Evolutionary conservation across 2,797 vertebrate genomes (phyloP).

Genomic region (Vireo griseus): DNA sequence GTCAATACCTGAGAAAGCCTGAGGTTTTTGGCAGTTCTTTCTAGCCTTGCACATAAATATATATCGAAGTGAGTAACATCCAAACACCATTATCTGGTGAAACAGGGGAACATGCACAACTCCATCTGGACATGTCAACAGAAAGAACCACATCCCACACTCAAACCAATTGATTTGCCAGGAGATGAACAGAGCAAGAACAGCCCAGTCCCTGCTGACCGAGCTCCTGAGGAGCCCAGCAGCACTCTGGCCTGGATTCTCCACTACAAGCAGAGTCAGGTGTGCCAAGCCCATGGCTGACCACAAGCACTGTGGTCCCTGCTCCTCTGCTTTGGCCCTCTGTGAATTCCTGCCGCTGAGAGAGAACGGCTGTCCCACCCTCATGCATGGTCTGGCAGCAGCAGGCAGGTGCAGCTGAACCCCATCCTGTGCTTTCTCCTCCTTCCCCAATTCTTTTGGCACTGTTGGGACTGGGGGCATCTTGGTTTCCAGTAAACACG

Average conservation of each 20-base stretch:
- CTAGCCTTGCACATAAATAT: background rate
- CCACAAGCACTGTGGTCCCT: background rate
- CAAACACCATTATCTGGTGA: background rate
- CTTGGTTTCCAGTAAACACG: background rate
- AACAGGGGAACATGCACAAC: background rate
- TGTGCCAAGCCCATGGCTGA: background rate
- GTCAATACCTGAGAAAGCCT: background rate
- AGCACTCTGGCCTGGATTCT: background rate
- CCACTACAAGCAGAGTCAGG: background rate
- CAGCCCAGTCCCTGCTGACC: background rate
- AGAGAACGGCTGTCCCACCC: accelerated
- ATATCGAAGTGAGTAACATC: background rate
- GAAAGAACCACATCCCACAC: background rate
- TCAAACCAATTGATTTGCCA: background rate
- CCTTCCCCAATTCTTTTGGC: background rate
- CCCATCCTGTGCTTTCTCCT: accelerated
- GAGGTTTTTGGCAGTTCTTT: background rate
- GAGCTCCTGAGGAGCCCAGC: background rate
- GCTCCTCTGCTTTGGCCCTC: background rate
- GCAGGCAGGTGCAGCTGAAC: background rate
- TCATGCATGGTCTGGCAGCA: accelerated
- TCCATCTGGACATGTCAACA: background rate
- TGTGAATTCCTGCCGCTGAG: accelerated
- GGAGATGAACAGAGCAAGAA: background rate
- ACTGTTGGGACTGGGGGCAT: background rate